Base-by-base conservation (phyloP, 1,140 invertebrate species). In the Drosophila obscura region DNA sequence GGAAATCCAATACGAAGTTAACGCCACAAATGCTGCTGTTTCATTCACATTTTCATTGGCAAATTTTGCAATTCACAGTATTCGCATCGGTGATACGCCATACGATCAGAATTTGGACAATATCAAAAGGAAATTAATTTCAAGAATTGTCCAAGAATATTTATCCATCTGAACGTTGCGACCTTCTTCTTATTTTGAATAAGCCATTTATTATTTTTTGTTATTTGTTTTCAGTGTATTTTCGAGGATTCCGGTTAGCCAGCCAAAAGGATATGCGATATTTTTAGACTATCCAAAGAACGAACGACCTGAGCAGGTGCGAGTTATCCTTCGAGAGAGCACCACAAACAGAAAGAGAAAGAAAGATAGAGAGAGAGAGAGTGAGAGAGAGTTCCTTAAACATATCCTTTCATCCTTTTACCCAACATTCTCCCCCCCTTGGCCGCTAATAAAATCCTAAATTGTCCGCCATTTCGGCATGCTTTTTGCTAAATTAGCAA, bases 401-500 rank as follows among this genome's bases (percentile, higher is more conserved):
- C 2, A 19, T 19, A 19, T 19, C 19, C 19, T 19, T 19, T 19
- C 19, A 19, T 19, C 19, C 19, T 26, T 28, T 50, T 22, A 72
- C 28, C 62, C 50, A 51, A 61, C 22, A 35, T 5, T 49, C 31
- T n/a, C n/a, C n/a, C n/a, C n/a, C 28, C 28, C 45, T 28, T 24
- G 31, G 31, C 43, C 26, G 16, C 55, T 84, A 85, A 85, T 85
- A 67, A 85, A 84, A 77, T 84, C 73, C 57, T 78, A 78, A 85
- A 81, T 81, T 85, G 82, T 84, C 58, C 72, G 78, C 60, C 69
- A 74, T 82, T 85, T 85, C 62, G 69, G 68, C 75, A 85, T 75
- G 82, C 82, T 85, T 81, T 85, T 85, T 87, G 82, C 82, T 71
- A 87, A 85, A 85, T 85, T 81, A 87, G 81, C 58, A 83, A 75